These are phyloP conservation scores for Falco naumanni DNA, from an alignment of 2,797 vertebrate species.

Conservation along the genomic window DNA sequence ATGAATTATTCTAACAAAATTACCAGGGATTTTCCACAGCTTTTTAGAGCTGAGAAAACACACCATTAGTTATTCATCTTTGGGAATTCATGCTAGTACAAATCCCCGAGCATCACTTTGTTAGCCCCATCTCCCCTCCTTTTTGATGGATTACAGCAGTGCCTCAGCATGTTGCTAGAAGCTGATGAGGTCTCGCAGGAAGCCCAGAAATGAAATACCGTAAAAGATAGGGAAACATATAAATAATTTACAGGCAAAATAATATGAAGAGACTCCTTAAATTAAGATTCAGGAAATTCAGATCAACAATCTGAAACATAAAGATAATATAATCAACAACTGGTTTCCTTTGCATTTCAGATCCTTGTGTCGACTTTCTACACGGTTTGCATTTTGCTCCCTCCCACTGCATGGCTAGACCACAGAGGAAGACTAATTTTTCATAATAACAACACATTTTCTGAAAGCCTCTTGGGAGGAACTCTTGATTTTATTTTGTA, in stretches of 20 bases:
- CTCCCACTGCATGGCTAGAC: not conserved
- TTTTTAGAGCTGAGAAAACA: slow-evolving; percentile 31
- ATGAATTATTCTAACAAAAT: slow-evolving; percentile 41
- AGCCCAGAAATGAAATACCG: slow-evolving; percentile 26
- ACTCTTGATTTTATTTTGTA: not conserved
- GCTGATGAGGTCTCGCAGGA: slow-evolving; percentile 57
- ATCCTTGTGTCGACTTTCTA: not conserved
- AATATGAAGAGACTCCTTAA: slow-evolving; percentile 38
- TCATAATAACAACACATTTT: not conserved
- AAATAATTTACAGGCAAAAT: slow-evolving; percentile 71
- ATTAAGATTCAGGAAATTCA: slow-evolving; percentile 66
- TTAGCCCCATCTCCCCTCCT: not conserved
- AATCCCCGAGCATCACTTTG: slow-evolving; percentile 17
- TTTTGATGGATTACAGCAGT: slow-evolving; percentile 3
- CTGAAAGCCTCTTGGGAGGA: not conserved
- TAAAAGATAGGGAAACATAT: slow-evolving; percentile 37
- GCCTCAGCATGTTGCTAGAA: slow-evolving; percentile 57
- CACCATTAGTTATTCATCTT: slow-evolving; percentile 31
- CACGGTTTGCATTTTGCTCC: not conserved
- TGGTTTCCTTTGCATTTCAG: not conserved
- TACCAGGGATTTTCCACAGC: slow-evolving; percentile 12
- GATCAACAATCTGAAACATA: slow-evolving; percentile 24
- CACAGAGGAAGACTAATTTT: not conserved
- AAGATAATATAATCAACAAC: slow-evolving; percentile 34
- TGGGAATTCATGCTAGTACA: slow-evolving; percentile 4